Conservation (phyloP, 2,113 vertebrate species). For the Perca schrenkii region DNA sequence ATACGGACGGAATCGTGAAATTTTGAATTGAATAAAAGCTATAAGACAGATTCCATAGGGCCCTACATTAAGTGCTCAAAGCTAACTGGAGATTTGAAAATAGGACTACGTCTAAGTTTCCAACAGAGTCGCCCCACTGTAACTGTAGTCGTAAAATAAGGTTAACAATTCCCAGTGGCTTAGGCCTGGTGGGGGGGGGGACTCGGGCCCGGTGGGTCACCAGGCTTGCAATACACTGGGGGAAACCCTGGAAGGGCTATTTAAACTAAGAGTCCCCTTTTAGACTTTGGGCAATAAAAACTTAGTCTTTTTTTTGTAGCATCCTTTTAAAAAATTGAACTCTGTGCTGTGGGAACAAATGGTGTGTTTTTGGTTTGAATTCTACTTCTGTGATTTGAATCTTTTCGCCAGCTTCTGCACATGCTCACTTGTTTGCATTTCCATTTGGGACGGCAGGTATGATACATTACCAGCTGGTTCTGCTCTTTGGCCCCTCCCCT, state of each 20-base stretch:
- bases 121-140: too few species aligned
- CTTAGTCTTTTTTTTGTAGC: not conserved
- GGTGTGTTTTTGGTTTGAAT: not conserved
- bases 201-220: too few species aligned
- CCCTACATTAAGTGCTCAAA: too few species aligned
- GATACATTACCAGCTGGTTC: conserved; percentile 68
- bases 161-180: too few species aligned
- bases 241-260: not conserved
- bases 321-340: conserved; percentile 7
- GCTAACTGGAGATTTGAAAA: too few species aligned
- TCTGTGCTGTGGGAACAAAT: not conserved
- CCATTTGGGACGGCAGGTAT: conserved; percentile 31
- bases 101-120: too few species aligned
- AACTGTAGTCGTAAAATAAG: too few species aligned
- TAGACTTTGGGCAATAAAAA: conserved; percentile 3
- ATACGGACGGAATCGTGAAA: too few species aligned
- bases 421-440: conserved; percentile 45
- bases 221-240: too few species aligned
- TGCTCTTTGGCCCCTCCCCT: conserved; percentile 58
- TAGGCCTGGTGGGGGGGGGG: too few species aligned
- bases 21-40: too few species aligned
- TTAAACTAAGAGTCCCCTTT: not conserved
- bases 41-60: too few species aligned
- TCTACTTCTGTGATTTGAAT: conserved; percentile 16
- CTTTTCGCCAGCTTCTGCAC: conserved; percentile 36